Evolutionary conservation across 1,140 invertebrate species (phyloP).

Genomic region (Proctacanthus coquilletti): DNA sequence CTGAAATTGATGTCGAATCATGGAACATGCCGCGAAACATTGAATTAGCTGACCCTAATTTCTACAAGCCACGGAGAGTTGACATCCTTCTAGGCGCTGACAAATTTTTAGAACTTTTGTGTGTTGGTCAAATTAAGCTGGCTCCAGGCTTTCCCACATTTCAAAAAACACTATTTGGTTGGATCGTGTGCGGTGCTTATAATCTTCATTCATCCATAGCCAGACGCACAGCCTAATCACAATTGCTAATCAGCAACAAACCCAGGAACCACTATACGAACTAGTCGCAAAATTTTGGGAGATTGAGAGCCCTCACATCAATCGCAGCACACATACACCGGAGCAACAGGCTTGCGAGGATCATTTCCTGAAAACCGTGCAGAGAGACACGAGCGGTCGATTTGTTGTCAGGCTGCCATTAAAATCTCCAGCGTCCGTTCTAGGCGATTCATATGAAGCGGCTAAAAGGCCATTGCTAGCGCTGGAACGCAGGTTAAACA

Average conservation of each 20-base stretch:
- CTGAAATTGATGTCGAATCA: constrained; percentile 5
- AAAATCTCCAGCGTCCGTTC: constrained; percentile 5
- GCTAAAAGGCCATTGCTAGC: constrained; percentile 11
- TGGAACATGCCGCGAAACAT: constrained; percentile 12
- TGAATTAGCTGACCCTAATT: constrained; percentile 14
- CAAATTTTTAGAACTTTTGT: constrained; percentile 18
- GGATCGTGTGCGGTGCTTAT: constrained; percentile 11
- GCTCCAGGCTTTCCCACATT: constrained; percentile 10
- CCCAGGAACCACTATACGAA: constrained; percentile 1
- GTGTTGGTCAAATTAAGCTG: constrained; percentile 13
- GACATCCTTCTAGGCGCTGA: constrained; percentile 18
- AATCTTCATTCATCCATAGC: no score
- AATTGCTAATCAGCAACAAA: no score
- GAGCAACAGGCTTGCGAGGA: constrained; percentile 12
- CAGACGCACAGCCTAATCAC: no score
- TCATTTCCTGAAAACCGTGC: constrained; percentile 11
- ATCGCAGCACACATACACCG: not conserved
- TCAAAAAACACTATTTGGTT: constrained; percentile 21
- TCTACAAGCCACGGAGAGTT: constrained; percentile 12
- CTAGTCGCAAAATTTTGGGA: constrained; percentile 16
- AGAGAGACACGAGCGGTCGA: constrained; percentile 9
- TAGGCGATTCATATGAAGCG: constrained; percentile 5
- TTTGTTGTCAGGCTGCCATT: constrained; percentile 14
- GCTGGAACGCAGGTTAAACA: constrained; percentile 11
- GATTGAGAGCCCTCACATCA: constrained; percentile 11